Percentiles rank a stretch among this genome's conserved stretches.
These are phyloP conservation scores for Chloroceryle amazona DNA, from an alignment of 2,797 vertebrate species.

Conservation along the genomic window DNA sequence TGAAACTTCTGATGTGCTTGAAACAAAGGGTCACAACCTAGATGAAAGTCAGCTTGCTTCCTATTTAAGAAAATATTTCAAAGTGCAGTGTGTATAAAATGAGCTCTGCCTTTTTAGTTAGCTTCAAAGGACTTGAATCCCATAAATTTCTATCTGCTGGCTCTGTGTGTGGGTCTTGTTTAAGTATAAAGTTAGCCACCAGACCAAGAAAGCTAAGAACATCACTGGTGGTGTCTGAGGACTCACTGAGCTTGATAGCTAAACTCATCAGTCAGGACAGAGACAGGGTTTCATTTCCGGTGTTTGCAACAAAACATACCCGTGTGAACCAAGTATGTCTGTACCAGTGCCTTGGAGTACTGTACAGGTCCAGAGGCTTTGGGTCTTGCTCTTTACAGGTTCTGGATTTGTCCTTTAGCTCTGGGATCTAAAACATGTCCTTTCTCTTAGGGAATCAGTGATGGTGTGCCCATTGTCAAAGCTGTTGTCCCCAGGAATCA, in stretches of 20 bases:
- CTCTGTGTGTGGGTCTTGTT: not conserved
- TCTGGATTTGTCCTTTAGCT: not conserved
- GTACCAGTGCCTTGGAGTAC: not conserved
- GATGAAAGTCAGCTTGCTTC: not conserved
- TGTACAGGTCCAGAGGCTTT: not conserved
- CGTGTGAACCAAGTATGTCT: not conserved
- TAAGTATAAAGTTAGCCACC: not conserved
- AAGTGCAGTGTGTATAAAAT: not conserved
- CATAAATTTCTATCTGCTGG: not conserved
- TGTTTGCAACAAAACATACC: not conserved
- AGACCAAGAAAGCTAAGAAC: not conserved
- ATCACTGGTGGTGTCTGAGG: not conserved
- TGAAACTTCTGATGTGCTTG: not conserved
- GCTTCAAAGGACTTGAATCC: not conserved
- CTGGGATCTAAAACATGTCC: not conserved
- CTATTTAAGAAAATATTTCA: not conserved
- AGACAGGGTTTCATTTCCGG: not conserved
- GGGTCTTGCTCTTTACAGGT: not conserved
- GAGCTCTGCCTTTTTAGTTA: not conserved
- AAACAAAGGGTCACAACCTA: not conserved
- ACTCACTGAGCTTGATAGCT: not conserved
- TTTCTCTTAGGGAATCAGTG: constrained; percentile 91
- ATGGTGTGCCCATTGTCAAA: constrained; percentile 91
- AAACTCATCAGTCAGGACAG: not conserved
- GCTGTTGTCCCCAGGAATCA: constrained; percentile 93